Conservation (phyloP, 2,797 vertebrate genomes). For the Anableps anableps region DNA sequence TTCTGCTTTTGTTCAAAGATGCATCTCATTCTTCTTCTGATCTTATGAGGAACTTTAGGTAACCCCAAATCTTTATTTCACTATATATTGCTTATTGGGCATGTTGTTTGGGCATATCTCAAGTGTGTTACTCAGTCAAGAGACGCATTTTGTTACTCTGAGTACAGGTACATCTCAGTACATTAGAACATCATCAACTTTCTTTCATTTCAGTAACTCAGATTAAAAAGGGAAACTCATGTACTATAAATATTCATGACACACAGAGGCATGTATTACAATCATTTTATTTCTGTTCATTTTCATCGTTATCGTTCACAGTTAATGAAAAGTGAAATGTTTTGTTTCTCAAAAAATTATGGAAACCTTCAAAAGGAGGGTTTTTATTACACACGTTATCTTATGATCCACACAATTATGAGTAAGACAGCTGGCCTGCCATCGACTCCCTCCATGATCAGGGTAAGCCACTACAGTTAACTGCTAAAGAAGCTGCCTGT, state of each 20-base stretch:
- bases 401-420: not conserved
- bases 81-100: not conserved
- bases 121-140: conserved; percentile 23
- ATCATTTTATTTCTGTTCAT: not conserved
- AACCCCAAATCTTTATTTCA: conserved; percentile 10
- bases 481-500: too few species aligned
- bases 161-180: not conserved
- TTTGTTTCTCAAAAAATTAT: not conserved
- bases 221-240: not conserved
- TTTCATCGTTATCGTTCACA: not conserved
- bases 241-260: not conserved
- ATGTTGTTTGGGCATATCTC: conserved; percentile 45
- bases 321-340: not conserved
- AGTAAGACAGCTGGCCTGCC: not conserved
- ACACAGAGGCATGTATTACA: not conserved
- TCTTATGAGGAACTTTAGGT: conserved; percentile 48
- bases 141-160: not conserved
- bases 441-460: too few species aligned
- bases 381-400: not conserved
- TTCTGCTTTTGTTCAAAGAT: conserved; percentile 56
- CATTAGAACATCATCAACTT: not conserved
- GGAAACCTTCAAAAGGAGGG: not conserved
- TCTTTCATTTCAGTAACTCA: not conserved
- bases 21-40: conserved; percentile 53
- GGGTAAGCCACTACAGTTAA: too few species aligned